Evolutionary conservation across 2,888 invertebrate species (phyloP).

Genomic region (Megamerina dolium): DNA sequence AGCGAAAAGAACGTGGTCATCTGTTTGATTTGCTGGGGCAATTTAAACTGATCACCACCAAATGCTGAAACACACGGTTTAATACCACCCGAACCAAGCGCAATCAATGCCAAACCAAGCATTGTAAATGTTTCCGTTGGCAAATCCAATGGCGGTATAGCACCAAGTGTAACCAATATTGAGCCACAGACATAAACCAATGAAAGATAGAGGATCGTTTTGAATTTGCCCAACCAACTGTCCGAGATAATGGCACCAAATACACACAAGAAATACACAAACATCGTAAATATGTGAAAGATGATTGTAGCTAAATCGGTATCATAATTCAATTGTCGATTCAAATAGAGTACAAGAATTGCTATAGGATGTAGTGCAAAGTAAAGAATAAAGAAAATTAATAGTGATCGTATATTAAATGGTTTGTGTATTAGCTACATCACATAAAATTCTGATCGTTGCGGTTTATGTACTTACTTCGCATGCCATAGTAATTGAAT

Average conservation of each 20-base stretch:
- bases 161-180: conserved; percentile 57
- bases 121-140: conserved; percentile 55
- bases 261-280: conserved; percentile 71
- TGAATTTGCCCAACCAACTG: conserved; percentile 73
- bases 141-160: conserved; percentile 52
- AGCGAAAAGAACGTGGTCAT: conserved; percentile 68
- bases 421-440: not conserved
- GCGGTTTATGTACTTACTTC: conserved; percentile 59
- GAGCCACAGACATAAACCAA: conserved; percentile 68
- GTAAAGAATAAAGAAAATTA: not conserved
- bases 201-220: conserved; percentile 66
- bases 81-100: conserved; percentile 73
- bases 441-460: not conserved
- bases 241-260: conserved; percentile 76
- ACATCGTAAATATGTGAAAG: conserved; percentile 67
- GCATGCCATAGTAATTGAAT: conserved; percentile 91
- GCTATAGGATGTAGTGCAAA: conserved; percentile 53
- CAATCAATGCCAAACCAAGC: conserved; percentile 63
- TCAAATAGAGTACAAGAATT: conserved; percentile 68
- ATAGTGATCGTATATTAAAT: too few species aligned
- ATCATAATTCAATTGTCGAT: conserved; percentile 57
- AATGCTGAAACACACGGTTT: conserved; percentile 79
- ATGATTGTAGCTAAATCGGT: conserved; percentile 64
- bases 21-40: conserved; percentile 60
- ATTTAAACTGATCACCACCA: conserved; percentile 71